Evolutionary conservation across 2,888 invertebrate species (phyloP), one percentile per base, ranked within the genome.

Genomic region (Tipula lateralis): DNA sequence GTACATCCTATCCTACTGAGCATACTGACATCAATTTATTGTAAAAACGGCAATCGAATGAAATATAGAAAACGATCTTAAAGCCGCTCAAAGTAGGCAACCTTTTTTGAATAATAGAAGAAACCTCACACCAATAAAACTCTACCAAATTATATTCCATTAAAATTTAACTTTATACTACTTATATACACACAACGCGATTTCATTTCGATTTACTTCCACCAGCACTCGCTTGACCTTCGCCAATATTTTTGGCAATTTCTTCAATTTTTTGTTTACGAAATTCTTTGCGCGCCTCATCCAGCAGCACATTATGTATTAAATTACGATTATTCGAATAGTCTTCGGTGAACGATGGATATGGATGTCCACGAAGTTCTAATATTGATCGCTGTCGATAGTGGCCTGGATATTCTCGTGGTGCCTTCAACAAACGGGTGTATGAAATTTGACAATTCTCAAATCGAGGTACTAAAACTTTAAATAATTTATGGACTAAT

Each of bases 401-500:
- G 1, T 88, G 88, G 30, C 91, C 91, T 1, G 93, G 93, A 88
- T 92, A 92, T 29, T 91, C 91, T 82, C 90, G 91, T 0, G 97
- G 96, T 2, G 95, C 95, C 87, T 92, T 93, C 86, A 94, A 93
- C 89, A 97, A 91, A 87, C 93, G 92, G 1, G 98, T 98, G 88
- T 92, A 97, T 0, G 96, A 92, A 13, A 92, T 89, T 24, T 92
- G 92, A 86, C 91, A 93, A 87, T 94, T 93, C 88, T 94, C 92
- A 90, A 93, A 98, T 86, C 98, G 92, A 0, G 97, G 97, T 5
- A 93, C 97, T 30, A 98, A 90, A 3, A 98, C 98, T 92, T 98
- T 97, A 88, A 98, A 98, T 84, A 98, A 91, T 91, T 98, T 98
- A 88, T 98, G 97, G 1, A 98, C 92, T 29, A 96, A 91, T 88